phyloP scores from a whole-genome alignment of 2,888 invertebrate species.

The Leucophora obtusa region DNA sequence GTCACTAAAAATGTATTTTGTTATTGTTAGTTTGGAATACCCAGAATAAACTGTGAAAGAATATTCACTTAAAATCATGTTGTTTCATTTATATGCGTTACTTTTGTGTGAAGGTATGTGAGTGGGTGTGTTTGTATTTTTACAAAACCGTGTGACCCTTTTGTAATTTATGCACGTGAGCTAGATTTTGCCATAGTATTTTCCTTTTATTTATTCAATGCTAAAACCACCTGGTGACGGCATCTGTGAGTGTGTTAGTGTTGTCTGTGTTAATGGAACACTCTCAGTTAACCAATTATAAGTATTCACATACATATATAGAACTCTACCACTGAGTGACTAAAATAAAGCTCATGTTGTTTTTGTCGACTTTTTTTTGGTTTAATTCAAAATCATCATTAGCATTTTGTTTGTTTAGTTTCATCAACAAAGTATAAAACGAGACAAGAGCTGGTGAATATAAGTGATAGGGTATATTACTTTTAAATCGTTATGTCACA shows the following conservation, averaged over 20 bases:
- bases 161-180: conserved; percentile 51
- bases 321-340: conserved; percentile 13
- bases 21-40: neutral
- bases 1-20: conserved; percentile 25
- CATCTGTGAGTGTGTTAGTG: neutral
- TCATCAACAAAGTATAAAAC: neutral
- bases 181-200: conserved; percentile 27
- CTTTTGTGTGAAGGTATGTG: neutral
- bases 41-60: neutral
- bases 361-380: conserved; percentile 1
- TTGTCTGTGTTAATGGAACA: conserved; percentile 46
- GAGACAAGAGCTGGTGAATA: conserved; percentile 1
- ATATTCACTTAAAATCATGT: conserved; percentile 29
- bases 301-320: conserved; percentile 29
- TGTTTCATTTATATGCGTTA: conserved; percentile 18
- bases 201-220: conserved; percentile 38
- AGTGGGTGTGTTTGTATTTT: neutral
- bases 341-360: conserved; percentile 31
- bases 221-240: conserved; percentile 47
- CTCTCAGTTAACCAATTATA: conserved; percentile 45
- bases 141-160: neutral
- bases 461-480: conserved; percentile 17
- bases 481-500: neutral
- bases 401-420: conserved; percentile 37
- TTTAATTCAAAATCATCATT: conserved; percentile 50